A percentile compares a stretch with the other conserved stretches of the same genome.
Conservation (phyloP, 2,113 vertebrate genomes). For the Propithecus coquereli region DNA sequence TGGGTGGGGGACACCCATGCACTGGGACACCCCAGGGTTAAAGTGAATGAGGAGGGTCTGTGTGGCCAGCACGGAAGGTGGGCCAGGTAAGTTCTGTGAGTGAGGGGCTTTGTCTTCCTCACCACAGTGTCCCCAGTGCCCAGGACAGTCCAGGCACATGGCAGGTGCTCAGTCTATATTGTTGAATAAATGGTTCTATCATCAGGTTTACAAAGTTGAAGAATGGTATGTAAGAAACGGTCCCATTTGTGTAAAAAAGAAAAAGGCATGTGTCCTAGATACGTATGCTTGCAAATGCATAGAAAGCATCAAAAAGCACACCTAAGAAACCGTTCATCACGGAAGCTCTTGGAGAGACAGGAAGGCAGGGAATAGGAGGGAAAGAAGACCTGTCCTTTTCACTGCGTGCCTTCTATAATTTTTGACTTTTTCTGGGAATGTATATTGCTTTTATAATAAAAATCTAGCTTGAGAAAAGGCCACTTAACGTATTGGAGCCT, state of each 20-base stretch:
- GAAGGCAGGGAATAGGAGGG: not conserved
- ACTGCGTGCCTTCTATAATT: not conserved
- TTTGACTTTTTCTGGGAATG: not conserved
- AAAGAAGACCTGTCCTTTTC: too few relatives aligned
- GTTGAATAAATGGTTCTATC: not conserved
- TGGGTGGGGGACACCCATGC: not conserved
- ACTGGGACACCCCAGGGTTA: not conserved
- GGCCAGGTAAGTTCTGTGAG: rapidly evolving
- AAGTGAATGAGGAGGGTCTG: not conserved
- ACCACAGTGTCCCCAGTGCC: not conserved
- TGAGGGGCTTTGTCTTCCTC: not conserved
- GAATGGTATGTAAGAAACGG: not conserved
- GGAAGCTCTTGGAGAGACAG: not conserved
- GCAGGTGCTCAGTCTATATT: not conserved
- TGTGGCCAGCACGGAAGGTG: rapidly evolving
- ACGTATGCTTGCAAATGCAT: not conserved
- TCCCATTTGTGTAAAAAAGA: not conserved
- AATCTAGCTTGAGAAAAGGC: not conserved
- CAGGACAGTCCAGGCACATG: too few relatives aligned
- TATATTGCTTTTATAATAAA: not conserved
- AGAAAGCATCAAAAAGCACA: not conserved
- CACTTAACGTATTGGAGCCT: not conserved
- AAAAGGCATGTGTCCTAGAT: not conserved
- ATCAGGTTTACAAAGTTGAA: not conserved
- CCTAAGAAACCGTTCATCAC: not conserved